A percentile compares a stretch with the other conserved stretches of the same genome.
Evolutionary conservation across 2,888 invertebrate species (phyloP).

Genomic region (Cheilosia vulpina): DNA sequence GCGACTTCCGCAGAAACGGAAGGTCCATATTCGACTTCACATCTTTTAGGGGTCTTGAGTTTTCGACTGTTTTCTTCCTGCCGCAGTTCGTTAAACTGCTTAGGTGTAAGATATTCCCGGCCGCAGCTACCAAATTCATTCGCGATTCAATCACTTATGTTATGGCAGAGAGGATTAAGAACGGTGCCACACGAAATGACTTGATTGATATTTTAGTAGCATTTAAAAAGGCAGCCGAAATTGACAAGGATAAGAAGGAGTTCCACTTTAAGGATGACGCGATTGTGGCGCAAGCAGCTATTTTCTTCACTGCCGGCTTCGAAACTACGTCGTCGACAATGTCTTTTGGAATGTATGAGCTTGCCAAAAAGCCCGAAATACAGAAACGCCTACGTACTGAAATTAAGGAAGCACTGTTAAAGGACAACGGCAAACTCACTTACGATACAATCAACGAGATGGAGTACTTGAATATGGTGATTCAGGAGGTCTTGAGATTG

Average conservation of each 20-base stretch:
- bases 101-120: conserved; percentile 79
- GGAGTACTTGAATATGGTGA: conserved; percentile 83
- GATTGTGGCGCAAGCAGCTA: conserved; percentile 81
- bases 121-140: conserved; percentile 81
- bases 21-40: conserved; percentile 77
- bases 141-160: conserved; percentile 81
- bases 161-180: conserved; percentile 82
- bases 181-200: conserved; percentile 83
- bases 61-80: conserved; percentile 80
- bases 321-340: conserved; percentile 83
- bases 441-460: conserved; percentile 83
- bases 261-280: conserved; percentile 78
- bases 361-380: conserved; percentile 82
- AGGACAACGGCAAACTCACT: conserved; percentile 81
- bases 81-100: conserved; percentile 79
- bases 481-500: conserved; percentile 81
- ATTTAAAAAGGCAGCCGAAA: conserved; percentile 79
- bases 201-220: conserved; percentile 84
- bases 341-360: conserved; percentile 82
- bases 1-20: conserved; percentile 79
- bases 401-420: conserved; percentile 81
- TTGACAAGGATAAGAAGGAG: conserved; percentile 74
- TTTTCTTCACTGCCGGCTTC: conserved; percentile 82
- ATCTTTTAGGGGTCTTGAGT: conserved; percentile 77
- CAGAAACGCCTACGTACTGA: conserved; percentile 83